Conservation (phyloP, 1,140 invertebrate genomes). For the Cherax quadricarinatus region DNA sequence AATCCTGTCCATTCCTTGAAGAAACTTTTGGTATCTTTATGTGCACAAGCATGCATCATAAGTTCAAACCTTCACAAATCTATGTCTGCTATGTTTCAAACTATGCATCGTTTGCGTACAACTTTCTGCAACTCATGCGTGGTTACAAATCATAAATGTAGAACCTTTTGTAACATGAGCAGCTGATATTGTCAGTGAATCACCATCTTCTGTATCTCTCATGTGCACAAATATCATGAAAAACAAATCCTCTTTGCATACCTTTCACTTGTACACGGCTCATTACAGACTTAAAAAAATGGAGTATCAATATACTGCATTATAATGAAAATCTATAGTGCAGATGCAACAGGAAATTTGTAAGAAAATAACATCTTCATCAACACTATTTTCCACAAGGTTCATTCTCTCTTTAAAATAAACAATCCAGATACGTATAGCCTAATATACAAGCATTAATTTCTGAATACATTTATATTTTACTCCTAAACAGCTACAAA, state of each 20-base stretch:
- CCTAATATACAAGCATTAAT: conserved; percentile 2
- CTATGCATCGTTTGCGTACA: no score
- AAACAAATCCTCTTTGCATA: no score
- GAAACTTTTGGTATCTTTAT: no score
- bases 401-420: neutral
- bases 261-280: neutral
- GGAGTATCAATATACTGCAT: neutral
- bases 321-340: neutral
- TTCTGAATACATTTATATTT: conserved; percentile 21
- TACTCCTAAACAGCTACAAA: neutral
- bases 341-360: neutral
- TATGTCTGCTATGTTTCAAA: no score
- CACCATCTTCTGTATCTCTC: no score
- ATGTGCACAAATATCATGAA: no score
- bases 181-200: no score
- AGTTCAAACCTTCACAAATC: no score
- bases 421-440: conserved; percentile 49
- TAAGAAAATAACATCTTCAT: conserved; percentile 52
- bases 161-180: no score
- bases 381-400: conserved; percentile 17
- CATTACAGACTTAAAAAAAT: neutral
- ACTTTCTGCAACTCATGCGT: neutral
- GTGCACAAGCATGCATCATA: no score
- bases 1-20: no score
- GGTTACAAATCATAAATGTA: no score